Evolutionary conservation across 2,888 invertebrate genomes (phyloP), one percentile per base, ranked within the genome.

Genomic region (Microchrysa polita): DNA sequence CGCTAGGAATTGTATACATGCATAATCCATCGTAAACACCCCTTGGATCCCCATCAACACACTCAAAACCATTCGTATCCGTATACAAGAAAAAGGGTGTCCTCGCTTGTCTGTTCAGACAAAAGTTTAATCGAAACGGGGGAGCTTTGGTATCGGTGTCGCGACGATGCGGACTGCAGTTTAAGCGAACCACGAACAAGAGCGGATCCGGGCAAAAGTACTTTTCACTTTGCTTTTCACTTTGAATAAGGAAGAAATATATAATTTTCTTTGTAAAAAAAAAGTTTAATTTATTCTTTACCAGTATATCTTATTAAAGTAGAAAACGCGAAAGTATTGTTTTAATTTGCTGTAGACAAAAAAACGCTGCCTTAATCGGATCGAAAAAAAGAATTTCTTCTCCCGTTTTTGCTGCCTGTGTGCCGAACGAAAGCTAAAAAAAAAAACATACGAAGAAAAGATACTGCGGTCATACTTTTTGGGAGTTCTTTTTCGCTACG

Each of bases 101-200:
- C 67, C 67, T 67, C 67, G 67, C 27, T 27, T 14, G 65, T 65
- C 48, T 65, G 14, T 34, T 34, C 48, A 44, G 67, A 18, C 27
- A 34, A 67, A 67, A 67, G 53, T 52, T 67, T 57, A 57, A 69
- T 69, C 69, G 69, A 67, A 67, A 48, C 16, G 10, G 55, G 16
- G 42, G 69, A 72, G 72, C 72, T 72, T 72, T 60, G 60, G 44
- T 57, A 59, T 59, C 22, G 60, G 72, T 59, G 61, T n/a, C 60
- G 57, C 76, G 73, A 67, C 76, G 77, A 81, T 81, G 81, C 80
- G 81, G 81, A 82, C 81, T 81, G 82, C 84, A 85, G 84, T 85
- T 83, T 83, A 82, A 85, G 83, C 81, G 83, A 85, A 84, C 83
- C 83, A 83, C 84, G 82, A 81, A 83, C 82, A 81, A 82, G 83